Percentiles rank a stretch among this genome's conserved stretches.
phyloP scores from a whole-genome alignment of 2,888 invertebrate genomes.

The Carabus problematicus region DNA sequence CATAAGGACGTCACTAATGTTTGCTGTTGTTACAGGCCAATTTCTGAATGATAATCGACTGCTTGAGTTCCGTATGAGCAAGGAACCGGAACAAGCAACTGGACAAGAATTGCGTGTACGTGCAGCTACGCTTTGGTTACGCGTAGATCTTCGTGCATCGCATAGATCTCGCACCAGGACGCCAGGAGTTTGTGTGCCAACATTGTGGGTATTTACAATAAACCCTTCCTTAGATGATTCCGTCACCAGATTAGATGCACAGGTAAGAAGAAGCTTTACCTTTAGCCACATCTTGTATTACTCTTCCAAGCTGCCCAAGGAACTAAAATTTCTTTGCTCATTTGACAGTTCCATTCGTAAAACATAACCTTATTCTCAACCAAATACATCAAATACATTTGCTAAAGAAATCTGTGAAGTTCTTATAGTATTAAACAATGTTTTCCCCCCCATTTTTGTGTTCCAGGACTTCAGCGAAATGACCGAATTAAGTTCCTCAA shows the following conservation, averaged over 20 bases:
- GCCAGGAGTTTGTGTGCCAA: conserved; percentile 53
- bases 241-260: conserved; percentile 67
- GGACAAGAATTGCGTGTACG: conserved; percentile 74
- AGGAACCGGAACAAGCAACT: conserved; percentile 59
- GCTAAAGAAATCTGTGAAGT: neutral
- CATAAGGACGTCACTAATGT: too few species aligned
- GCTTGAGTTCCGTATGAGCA: conserved; percentile 82
- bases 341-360: neutral
- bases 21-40: conserved; percentile 68
- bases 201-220: conserved; percentile 58
- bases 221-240: conserved; percentile 63
- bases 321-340: too few species aligned
- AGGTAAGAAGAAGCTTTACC: conserved; percentile 61
- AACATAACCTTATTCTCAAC: neutral
- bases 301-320: too few species aligned
- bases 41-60: conserved; percentile 84
- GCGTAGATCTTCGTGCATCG: conserved; percentile 65
- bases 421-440: neutral
- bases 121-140: conserved; percentile 80
- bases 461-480: conserved; percentile 66
- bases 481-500: conserved; percentile 65
- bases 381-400: neutral
- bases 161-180: conserved; percentile 37
- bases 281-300: too few species aligned
- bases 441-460: conserved; percentile 20